Evolutionary conservation across 2,797 vertebrate genomes (phyloP).

Genomic region (Sebastes goodei): DNA sequence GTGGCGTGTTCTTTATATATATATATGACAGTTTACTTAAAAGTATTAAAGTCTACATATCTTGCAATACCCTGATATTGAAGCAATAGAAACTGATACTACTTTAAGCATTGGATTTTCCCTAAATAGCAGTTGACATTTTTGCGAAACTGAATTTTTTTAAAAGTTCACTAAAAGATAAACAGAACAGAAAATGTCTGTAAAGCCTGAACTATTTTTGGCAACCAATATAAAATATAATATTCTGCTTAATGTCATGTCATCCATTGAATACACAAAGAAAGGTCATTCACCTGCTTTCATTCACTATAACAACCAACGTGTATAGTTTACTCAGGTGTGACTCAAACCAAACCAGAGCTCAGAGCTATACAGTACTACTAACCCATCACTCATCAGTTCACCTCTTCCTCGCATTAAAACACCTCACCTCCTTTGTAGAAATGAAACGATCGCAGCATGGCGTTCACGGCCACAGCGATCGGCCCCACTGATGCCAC

Average conservation of each 20-base stretch:
- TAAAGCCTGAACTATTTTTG: not conserved
- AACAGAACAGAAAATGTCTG: not conserved
- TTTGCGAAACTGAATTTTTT: not conserved
- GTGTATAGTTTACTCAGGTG: not conserved
- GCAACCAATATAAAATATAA: not conserved
- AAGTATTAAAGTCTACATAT: no score
- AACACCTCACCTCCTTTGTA: constrained; percentile 79
- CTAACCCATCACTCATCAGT: not conserved
- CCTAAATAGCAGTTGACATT: not conserved
- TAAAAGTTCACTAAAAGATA: not conserved
- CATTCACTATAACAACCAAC: not conserved
- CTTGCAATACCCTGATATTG: no score
- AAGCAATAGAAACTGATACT: no score
- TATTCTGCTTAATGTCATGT: not conserved
- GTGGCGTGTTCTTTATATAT: no score
- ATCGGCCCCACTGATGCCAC: constrained; percentile 79
- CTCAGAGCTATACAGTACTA: not conserved
- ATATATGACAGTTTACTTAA: no score
- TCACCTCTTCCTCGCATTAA: not conserved
- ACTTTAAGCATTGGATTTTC: not conserved
- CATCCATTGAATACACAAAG: not conserved
- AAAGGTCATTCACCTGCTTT: not conserved
- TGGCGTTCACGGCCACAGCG: constrained; percentile 77
- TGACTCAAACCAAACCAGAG: not conserved
- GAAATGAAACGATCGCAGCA: constrained; percentile 72